Percentiles rank a stretch among this genome's conserved stretches.
Conservation (phyloP, 2,797 vertebrate genomes). For the Coreius guichenoti region DNA sequence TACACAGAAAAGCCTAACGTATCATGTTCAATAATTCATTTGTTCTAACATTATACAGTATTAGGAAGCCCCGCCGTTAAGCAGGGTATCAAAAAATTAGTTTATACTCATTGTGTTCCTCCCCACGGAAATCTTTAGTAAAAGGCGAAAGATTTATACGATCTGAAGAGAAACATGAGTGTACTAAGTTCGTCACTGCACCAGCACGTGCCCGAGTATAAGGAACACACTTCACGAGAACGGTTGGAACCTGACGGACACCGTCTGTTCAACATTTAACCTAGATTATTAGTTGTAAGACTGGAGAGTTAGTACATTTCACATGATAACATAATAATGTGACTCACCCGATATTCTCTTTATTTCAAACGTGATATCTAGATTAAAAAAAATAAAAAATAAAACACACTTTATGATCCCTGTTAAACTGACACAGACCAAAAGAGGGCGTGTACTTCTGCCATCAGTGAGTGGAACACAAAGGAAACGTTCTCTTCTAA, state of each 20-base stretch:
- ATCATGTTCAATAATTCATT: no score
- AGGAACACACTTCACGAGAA: not conserved
- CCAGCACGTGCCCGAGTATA: not conserved
- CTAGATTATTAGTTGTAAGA: not conserved
- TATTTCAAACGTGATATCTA: not conserved
- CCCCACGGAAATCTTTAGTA: slow-evolving; percentile 46
- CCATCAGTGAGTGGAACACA: not conserved
- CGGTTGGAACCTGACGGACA: not conserved
- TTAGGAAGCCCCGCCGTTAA: not conserved
- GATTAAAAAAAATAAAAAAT: no score
- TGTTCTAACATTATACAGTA: no score
- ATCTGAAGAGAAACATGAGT: slow-evolving; percentile 38
- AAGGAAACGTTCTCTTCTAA: not conserved
- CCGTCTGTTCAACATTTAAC: not conserved
- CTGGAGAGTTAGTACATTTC: not conserved
- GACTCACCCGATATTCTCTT: fast-evolving
- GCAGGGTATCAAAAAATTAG: slow-evolving; percentile 21
- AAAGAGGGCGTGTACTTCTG: not conserved
- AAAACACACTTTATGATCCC: no score
- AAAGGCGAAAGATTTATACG: slow-evolving; percentile 42
- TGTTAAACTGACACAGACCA: not conserved
- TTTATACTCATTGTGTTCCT: slow-evolving; percentile 33
- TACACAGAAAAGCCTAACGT: no score
- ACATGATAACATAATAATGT: not conserved
- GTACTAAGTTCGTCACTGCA: fast-evolving